Evolutionary conservation across 2,888 invertebrate genomes (phyloP).

Genomic region (Pollenia angustigena): DNA sequence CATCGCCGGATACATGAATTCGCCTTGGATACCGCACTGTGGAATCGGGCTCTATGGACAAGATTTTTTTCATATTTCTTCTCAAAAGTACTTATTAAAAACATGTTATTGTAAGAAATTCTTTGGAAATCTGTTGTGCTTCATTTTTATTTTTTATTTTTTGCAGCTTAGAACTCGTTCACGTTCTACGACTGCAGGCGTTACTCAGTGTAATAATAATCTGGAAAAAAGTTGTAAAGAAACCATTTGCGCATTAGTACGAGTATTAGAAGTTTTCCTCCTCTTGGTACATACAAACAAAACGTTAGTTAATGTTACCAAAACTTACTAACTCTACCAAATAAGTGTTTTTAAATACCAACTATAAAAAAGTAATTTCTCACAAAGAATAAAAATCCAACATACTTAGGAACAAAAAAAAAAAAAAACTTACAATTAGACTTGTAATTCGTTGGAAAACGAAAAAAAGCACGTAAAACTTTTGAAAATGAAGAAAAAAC

Average conservation of each 20-base stretch:
- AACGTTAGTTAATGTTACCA: conserved; percentile 34
- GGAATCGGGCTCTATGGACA: conserved; percentile 5
- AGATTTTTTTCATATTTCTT: conserved; percentile 4
- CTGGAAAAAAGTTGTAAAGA: conserved; percentile 26
- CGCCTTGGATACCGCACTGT: not conserved
- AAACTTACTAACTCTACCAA: conserved; percentile 39
- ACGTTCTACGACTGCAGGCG: conserved; percentile 62
- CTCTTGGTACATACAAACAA: not conserved
- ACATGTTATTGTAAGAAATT: conserved; percentile 48
- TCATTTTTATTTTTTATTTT: not conserved
- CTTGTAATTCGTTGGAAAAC: conserved; percentile 20
- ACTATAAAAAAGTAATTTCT: conserved; percentile 36
- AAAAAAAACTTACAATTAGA: conserved; percentile 50
- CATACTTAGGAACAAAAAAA: not conserved
- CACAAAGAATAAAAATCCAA: conserved; percentile 12
- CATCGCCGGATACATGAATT: too few species aligned
- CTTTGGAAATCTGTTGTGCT: conserved; percentile 25
- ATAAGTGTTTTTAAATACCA: conserved; percentile 42
- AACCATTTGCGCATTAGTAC: conserved; percentile 1
- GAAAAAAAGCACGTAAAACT: conserved; percentile 18
- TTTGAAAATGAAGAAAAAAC: conserved; percentile 54
- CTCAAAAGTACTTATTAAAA: conserved; percentile 9
- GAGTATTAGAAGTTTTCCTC: conserved; percentile 13
- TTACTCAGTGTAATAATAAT: conserved; percentile 29
- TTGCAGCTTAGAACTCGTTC: conserved; percentile 57